These are phyloP conservation scores for Asteroscopus sphinx DNA, from an alignment of 2,888 invertebrate species.

Conservation along the genomic window DNA sequence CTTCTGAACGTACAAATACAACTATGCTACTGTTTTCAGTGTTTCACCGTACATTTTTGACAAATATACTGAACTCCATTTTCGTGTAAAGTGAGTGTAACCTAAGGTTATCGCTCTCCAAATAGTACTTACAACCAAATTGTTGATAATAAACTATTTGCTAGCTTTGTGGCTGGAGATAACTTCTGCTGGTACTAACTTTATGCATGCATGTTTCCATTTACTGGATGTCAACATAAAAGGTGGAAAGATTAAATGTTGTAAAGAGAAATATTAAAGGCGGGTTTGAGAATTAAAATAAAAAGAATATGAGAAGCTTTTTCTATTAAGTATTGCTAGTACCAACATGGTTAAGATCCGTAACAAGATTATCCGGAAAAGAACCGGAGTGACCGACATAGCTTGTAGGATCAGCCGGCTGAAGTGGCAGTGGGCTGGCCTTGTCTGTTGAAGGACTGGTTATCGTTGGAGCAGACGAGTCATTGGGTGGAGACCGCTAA, in stretches of 20 bases:
- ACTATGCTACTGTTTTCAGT: too few species aligned
- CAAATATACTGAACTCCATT: slow-evolving; percentile 1
- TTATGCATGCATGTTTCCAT: slow-evolving; percentile 41
- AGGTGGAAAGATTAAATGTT: slow-evolving; percentile 1
- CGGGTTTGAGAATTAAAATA: slow-evolving; percentile 7
- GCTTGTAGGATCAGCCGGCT: too few species aligned
- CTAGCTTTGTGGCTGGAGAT: slow-evolving; percentile 36
- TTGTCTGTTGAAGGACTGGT: too few species aligned
- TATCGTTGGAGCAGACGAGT: too few species aligned
- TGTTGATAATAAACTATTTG: slow-evolving; percentile 35
- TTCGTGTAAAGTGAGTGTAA: slow-evolving; percentile 1
- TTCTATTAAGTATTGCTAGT: slow-evolving; percentile 5
- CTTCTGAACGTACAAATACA: not conserved
- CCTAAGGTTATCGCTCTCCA: slow-evolving; percentile 13
- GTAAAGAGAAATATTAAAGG: slow-evolving; percentile 22
- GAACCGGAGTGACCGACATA: too few species aligned
- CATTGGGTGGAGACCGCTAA: too few species aligned
- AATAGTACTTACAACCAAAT: slow-evolving; percentile 15
- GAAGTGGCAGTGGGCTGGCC: too few species aligned
- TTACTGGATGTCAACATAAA: slow-evolving; percentile 28
- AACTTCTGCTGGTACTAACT: slow-evolving; percentile 30
- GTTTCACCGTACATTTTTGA: not conserved
- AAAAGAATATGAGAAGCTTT: not conserved
- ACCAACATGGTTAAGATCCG: too few species aligned
- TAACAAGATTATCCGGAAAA: too few species aligned